Evolutionary conservation across 2,888 invertebrate genomes (phyloP), one percentile per base, ranked within the genome.

Genomic region (Thumatha senex): DNA sequence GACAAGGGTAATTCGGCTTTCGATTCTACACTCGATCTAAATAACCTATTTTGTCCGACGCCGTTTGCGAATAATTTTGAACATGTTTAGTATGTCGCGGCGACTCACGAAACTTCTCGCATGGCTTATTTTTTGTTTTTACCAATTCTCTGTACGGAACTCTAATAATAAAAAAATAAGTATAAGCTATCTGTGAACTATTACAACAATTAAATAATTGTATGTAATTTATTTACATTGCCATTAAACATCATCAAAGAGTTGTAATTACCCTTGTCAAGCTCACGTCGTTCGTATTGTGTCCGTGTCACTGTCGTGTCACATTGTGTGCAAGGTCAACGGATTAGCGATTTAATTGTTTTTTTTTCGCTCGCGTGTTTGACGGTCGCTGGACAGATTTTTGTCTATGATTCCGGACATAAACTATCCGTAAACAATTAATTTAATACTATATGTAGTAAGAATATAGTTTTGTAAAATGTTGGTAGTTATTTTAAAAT

Each of bases 301-400:
- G 36, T 36, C 5, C 2, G 10, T 10, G 36, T 24, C 18, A 24
- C 18, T 24, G 5, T 24, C 18, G 4, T 10, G 36, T 36, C 10
- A 13, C 9, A 12, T 9, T 36, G 33, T 33, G 10, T 8, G 14
- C 36, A 36, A 36, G 36, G 36, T 36, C 36, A 36, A 36, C 14
- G 36, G 14, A 36, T 36, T 36, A 36, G 11, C 2, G 69, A 69
- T 69, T 63, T 64, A 69, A 71, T 75, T 67, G 67, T 50, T 48
- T 64, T 72, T 73, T 74, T 68, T 65, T 54, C 42, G 15, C 24
- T 43, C 11, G 43, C 34, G 34, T 34, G 43, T 11, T 34, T 35
- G 13, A 18, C 12, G 8, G 11, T 43, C 12, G 18, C 12, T 31
- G 10, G 15, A n/a, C 15, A 7, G 13, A 31, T 42, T 30, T 42